Evolutionary conservation across 1,140 invertebrate species (phyloP), one percentile per base, ranked within the genome.

Genomic region (Apis cerana): DNA sequence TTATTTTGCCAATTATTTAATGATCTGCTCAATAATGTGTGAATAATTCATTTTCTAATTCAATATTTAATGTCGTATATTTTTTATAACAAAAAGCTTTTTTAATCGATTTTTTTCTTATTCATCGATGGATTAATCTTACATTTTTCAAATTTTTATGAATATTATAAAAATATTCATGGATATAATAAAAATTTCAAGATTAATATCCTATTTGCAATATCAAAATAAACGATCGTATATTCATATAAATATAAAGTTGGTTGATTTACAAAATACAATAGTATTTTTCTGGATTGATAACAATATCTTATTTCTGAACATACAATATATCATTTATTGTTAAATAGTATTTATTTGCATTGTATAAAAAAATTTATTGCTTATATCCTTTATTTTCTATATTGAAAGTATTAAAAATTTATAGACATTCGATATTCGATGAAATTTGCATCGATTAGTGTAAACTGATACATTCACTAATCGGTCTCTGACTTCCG

Each of bases 401-500:
- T 52, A 70, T 71, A 21, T 17, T 19, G 52, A 71, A 21, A 21
- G 19, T 8, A 10, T 15, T 27, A 15, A 27, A 50, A 54, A n/a
- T 56, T 58, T 13, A 23, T 19, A 12, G 27, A 72, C 27, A 54
- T 58, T 56, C 10, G 27, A 72, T 72, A 1, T 4, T 27, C 33
- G 33, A 43, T 43, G 4, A 43, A 43, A 11, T 50, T 61, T 56
- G 8, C 12, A 43, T 74, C 58, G 43, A 62, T 62, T 27, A 62
- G 1, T 27, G n/a, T 50, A 50, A 62, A 19, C 27, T 62, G 48
- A 75, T 48, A 19, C n/a, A 48, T 62, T 62, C 11, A 27, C 43
- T 62, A 62, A 75, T 75, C 43, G 43, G 74, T 33, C 58, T 50
- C 43, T 48, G 48, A 75, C 58, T 75, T 75, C 74, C 59, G n/a